Base-by-base conservation (phyloP, 2,113 vertebrate species). In the Tetrao urogallus region DNA sequence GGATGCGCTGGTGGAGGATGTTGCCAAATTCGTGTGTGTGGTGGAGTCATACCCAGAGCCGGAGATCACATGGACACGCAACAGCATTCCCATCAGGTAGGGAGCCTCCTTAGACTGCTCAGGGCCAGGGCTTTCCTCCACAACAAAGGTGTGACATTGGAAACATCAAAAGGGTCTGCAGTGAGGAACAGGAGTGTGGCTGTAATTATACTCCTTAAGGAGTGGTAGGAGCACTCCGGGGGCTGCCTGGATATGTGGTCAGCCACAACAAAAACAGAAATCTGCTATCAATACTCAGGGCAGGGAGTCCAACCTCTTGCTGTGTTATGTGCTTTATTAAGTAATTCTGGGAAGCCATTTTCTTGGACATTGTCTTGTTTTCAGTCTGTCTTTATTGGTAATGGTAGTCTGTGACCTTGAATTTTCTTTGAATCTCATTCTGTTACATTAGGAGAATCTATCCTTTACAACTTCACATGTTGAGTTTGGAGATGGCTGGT, bases 11-110 rank as follows among this genome's bases (percentile, higher is more conserved):
- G 97, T 99, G 73, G 99, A 99, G 97, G 99, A 99, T 4, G 98
- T 99, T 2, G 98, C 99, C 52, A 99, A 99, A 42, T 99, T 99
- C 93, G 98, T 99, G 96, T 99, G 99, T 76, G 99, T 98, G 6
- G 99, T 99, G 89, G 98, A 99, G 88, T 99, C 99, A 5, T 97
- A 98, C 17, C 99, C 99, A 8, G 96, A 98, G 47, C 97, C 99
- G 0, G 98, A 99, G 76, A 98, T 99, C 85, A 98, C 98, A 0
- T 99, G 99, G 99, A 99, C 98, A 4, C 98, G 99, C 85, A 99
- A 99, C 93, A 99, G 99, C 97, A 98, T 99, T 88, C 99, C 98
- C 61, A 99, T 99, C 91, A 98, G 98, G 99, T 99, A 96, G 95
- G 98, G 88, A 91, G 13, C 6, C 21, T 18, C 11, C 5, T 18